Conservation (phyloP, 2,113 vertebrate species). For the Callipepla squamata region DNA sequence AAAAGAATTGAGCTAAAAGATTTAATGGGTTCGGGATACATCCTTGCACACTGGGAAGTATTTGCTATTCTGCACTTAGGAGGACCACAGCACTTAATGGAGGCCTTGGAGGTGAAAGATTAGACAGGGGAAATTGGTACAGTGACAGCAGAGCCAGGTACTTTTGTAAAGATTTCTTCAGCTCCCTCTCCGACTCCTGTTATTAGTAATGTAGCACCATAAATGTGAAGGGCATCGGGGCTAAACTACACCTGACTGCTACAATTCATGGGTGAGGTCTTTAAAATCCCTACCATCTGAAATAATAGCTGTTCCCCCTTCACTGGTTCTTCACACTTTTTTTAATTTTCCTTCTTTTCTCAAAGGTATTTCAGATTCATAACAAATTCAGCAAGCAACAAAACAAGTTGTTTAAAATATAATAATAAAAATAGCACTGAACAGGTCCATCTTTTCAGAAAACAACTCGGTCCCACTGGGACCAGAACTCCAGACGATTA, state of each 20-base stretch:
- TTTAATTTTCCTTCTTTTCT: background rate
- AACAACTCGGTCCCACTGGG: background rate
- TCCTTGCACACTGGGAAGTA: background rate
- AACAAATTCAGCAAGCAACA: background rate
- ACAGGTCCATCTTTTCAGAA: background rate
- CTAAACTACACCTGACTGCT: background rate
- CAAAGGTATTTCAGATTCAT: conserved; percentile 4
- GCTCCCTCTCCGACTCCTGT: background rate
- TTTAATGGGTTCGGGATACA: background rate
- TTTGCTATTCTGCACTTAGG: background rate
- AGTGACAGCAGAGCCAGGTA: background rate
- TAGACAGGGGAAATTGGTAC: background rate
- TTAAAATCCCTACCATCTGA: background rate
- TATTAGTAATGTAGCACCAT: background rate
- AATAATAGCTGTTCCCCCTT: background rate
- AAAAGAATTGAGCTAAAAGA: background rate
- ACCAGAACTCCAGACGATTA: background rate
- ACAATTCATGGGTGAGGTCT: background rate
- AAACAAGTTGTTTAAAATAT: background rate
- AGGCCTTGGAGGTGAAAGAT: background rate
- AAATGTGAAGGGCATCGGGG: background rate
- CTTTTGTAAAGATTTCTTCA: background rate
- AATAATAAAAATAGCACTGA: background rate
- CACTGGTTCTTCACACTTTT: background rate
- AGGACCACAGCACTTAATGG: background rate